Evolutionary conservation across 1,140 invertebrate genomes (phyloP), one percentile per base, ranked within the genome.

Genomic region (Drusus annulatus): DNA sequence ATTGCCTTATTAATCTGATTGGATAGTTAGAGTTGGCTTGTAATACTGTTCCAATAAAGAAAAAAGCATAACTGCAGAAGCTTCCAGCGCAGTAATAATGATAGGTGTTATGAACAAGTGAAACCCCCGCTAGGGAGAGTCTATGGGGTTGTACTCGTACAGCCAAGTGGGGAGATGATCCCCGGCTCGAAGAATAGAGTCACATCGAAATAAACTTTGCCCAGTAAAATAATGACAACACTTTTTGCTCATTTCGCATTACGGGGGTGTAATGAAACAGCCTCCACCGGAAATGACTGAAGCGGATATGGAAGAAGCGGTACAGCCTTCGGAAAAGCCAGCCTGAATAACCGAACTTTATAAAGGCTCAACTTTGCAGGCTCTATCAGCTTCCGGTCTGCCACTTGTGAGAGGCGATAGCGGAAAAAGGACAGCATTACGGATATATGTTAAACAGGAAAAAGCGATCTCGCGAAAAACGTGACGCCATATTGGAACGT

Each of bases 371-470:
- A 75, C 79, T 80, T 80, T 77, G 63, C 62, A 75, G 36, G 58
- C 75, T 54, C 52, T 81, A 81, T 81, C 80, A 45, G 76, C 52
- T 78, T 81, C 80, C 80, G 80, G 80, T 78, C 80, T 81, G 80
- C 76, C 80, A 81, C 80, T 76, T 78, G 45, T 78, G 76, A 63
- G 76, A 71, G 68, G 68, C 76, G 80, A 78, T 81, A 81, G 76
- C 77, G 73, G 69, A 82, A 79, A 79, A 69, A 58, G 69, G 76
- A 76, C 69, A 60, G 62, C 62, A 82, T 81, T 78, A 81, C 77
- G 76, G 80, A 81, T 82, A 81, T 82, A 82, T 82, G 80, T 82
- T 82, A 82, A 82, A 76, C 77, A 79, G 69, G 80, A 82, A 79
- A 79, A 76, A 73, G 77, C 31, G 28, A 78, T 45, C 80, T 52